These are phyloP conservation scores for Tachina grossa DNA, from an alignment of 2,888 invertebrate species.

Conservation along the genomic window DNA sequence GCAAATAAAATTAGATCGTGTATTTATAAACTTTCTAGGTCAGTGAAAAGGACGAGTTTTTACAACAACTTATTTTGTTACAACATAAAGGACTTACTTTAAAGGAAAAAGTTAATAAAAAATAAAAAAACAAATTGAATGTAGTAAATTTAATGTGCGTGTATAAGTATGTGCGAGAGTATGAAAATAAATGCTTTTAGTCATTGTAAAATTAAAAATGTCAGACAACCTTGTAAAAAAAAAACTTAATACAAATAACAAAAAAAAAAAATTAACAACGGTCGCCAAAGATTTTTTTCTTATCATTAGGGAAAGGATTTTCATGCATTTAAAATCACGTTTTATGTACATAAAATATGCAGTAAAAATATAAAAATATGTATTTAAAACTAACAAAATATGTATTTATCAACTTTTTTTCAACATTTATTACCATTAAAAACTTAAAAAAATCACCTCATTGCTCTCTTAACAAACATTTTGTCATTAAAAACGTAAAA, in stretches of 20 bases:
- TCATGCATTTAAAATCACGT: too few relatives aligned
- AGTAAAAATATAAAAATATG: too few relatives aligned
- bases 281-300: slow-evolving; percentile 10
- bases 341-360: too few relatives aligned
- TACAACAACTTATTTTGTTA: background rate
- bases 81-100: background rate
- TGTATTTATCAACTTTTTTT: too few relatives aligned
- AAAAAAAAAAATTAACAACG: background rate
- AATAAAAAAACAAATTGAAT: slow-evolving; percentile 3
- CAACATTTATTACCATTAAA: too few relatives aligned
- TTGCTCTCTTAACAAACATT: too few relatives aligned
- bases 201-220: background rate
- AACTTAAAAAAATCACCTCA: too few relatives aligned
- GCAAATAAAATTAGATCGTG: background rate
- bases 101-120: background rate
- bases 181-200: background rate
- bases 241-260: background rate
- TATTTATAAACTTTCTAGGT: slow-evolving; percentile 52
- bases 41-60: slow-evolving; percentile 30
- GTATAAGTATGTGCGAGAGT: background rate
- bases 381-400: too few relatives aligned
- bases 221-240: slow-evolving; percentile 11
- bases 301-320: background rate
- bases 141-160: background rate
- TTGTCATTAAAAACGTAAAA: too few relatives aligned